Conservation (phyloP, 2,888 invertebrate genomes). For the Macrostomum cliftonense region DNA sequence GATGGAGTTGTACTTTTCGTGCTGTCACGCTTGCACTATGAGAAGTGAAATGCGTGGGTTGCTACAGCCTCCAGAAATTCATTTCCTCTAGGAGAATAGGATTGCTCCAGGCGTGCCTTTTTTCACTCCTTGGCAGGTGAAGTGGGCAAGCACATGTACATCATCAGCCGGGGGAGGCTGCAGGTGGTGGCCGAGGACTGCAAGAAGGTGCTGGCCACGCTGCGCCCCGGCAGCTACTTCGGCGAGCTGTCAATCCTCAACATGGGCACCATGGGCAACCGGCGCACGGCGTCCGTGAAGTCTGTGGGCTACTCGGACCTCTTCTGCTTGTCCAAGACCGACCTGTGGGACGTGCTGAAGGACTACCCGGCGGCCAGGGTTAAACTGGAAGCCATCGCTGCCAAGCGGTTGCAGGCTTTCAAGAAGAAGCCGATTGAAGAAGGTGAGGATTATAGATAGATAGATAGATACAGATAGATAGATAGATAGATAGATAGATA, state of each 20-base stretch:
- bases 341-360: slow-evolving; percentile 89
- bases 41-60: too few species aligned
- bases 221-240: slow-evolving; percentile 96
- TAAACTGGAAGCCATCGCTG: slow-evolving; percentile 83
- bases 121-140: slow-evolving; percentile 51
- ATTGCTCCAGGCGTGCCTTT: too few species aligned
- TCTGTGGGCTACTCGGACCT: slow-evolving; percentile 96
- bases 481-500: too few species aligned
- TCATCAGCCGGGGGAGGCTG: slow-evolving; percentile 70
- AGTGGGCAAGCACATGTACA: slow-evolving; percentile 98
- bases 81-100: too few species aligned
- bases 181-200: slow-evolving; percentile 51
- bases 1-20: too few species aligned
- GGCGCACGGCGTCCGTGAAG: slow-evolving; percentile 86
- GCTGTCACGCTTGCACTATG: too few species aligned
- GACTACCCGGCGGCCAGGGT: slow-evolving; percentile 48
- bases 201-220: slow-evolving; percentile 80
- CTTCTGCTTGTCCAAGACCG: slow-evolving; percentile 92
- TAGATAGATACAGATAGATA: too few species aligned
- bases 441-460: slow-evolving; percentile 1
- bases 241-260: slow-evolving; percentile 92
- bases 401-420: slow-evolving; percentile 87
- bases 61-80: too few species aligned
- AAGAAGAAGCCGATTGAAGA: slow-evolving; percentile 47
- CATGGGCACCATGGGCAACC: slow-evolving; percentile 84